Evolutionary conservation across 2,888 invertebrate genomes (phyloP).

Genomic region (Aspidiotus destructor): DNA sequence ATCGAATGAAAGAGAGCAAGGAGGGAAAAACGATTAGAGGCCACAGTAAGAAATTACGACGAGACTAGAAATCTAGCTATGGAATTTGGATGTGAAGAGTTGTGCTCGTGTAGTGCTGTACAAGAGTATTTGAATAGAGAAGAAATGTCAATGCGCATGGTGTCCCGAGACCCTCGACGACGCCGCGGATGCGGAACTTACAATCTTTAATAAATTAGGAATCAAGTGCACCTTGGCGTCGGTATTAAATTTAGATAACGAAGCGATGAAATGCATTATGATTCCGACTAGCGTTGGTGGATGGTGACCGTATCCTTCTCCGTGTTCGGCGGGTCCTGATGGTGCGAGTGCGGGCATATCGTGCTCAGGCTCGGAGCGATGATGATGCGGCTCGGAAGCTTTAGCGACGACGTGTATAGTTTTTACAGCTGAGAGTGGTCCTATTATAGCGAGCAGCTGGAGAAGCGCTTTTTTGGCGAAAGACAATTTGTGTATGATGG

Average conservation of each 20-base stretch:
- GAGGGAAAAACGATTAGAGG: too few species aligned
- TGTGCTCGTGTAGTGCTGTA: too few species aligned
- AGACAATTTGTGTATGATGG: constrained; percentile 29
- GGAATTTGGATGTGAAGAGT: too few species aligned
- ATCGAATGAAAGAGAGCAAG: too few species aligned
- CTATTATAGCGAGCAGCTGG: constrained; percentile 29
- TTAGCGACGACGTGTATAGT: constrained; percentile 25
- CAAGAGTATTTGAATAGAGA: neutral
- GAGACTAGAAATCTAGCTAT: too few species aligned
- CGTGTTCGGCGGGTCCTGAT: constrained; percentile 3
- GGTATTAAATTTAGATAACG: constrained; percentile 27
- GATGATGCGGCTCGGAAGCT: constrained; percentile 25
- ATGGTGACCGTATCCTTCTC: constrained; percentile 5
- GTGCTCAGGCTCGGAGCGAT: constrained; percentile 6
- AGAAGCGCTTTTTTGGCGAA: constrained; percentile 28
- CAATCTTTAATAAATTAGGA: constrained; percentile 25
- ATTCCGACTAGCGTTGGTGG: constrained; percentile 19
- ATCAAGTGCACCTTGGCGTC: constrained; percentile 27
- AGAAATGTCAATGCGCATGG: constrained; percentile 6
- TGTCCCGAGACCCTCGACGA: constrained; percentile 27
- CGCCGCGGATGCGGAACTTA: constrained; percentile 13
- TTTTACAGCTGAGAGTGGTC: constrained; percentile 27
- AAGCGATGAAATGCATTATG: constrained; percentile 18
- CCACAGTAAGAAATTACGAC: too few species aligned
- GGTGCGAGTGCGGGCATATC: neutral